These are phyloP conservation scores for Oophaga pumilio DNA, from an alignment of 2,113 vertebrate genomes.

Conservation along the genomic window DNA sequence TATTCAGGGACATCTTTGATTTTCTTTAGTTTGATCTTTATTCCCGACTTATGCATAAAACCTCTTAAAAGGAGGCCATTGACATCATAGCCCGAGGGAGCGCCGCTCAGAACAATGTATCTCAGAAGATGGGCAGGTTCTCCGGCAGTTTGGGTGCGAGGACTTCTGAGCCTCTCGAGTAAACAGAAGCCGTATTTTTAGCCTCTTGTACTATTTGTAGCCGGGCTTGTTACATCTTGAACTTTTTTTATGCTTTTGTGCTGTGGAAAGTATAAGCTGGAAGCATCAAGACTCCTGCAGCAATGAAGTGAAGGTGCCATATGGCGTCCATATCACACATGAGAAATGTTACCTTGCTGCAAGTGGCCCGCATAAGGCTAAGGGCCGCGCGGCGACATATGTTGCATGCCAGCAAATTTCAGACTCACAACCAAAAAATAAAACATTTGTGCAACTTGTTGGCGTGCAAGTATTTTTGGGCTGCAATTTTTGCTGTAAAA, in stretches of 20 bases:
- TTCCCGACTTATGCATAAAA: constrained; percentile 75
- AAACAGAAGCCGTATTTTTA: constrained; percentile 59
- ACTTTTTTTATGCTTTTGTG: neutral
- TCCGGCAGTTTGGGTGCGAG: constrained; percentile 58
- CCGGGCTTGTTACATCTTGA: constrained; percentile 42
- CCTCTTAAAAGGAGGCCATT: constrained; percentile 76
- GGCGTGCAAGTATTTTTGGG: too few relatives aligned
- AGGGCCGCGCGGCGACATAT: too few relatives aligned
- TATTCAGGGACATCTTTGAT: constrained; percentile 78
- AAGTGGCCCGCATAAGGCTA: too few relatives aligned
- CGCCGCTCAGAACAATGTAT: constrained; percentile 73
- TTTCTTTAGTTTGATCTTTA: constrained; percentile 75
- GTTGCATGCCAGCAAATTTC: too few relatives aligned
- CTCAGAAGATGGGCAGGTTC: constrained; percentile 68
- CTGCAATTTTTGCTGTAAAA: too few relatives aligned
- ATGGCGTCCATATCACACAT: too few relatives aligned
- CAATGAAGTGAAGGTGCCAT: too few relatives aligned
- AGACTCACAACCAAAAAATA: too few relatives aligned
- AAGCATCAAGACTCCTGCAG: too few relatives aligned
- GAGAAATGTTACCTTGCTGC: too few relatives aligned
- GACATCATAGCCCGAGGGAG: constrained; percentile 77
- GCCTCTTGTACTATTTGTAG: constrained; percentile 23
- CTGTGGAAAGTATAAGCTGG: too few relatives aligned
- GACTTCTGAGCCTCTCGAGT: neutral
- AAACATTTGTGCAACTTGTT: too few relatives aligned